Conservation (phyloP, 1,140 invertebrate genomes). For the Pseudomyrmex dendroicus region DNA sequence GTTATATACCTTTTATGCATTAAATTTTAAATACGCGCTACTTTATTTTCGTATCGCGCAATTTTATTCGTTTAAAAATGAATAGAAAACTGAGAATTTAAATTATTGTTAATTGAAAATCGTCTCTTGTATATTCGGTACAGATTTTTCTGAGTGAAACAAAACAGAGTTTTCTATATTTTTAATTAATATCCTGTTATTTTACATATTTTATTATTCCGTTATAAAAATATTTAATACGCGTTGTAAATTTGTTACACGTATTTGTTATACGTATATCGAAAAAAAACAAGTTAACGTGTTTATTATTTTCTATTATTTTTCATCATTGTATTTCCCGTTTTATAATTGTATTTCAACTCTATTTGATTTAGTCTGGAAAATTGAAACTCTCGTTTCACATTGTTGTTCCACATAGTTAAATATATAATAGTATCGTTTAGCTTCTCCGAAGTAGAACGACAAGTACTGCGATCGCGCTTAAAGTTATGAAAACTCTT, state of each 20-base stretch:
- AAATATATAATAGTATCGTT: not conserved
- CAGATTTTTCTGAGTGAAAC: not conserved
- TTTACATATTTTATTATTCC: no score
- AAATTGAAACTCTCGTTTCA: constrained; percentile 11
- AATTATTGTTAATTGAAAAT: not conserved
- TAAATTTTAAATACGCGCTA: constrained; percentile 54
- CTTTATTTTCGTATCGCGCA: not conserved
- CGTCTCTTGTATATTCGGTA: not conserved
- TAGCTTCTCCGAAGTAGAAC: constrained; percentile 14
- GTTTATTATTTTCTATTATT: no score
- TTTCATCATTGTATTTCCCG: not conserved
- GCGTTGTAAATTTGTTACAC: no score
- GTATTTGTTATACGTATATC: no score
- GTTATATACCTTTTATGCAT: constrained; percentile 10
- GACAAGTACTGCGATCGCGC: constrained; percentile 27
- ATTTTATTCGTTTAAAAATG: not conserved
- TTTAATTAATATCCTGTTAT: no score
- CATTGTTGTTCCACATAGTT: constrained; percentile 32
- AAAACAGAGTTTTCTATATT: no score
- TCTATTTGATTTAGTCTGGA: not conserved
- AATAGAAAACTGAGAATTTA: not conserved
- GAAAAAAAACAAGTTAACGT: no score
- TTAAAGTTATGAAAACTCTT: constrained; percentile 48
- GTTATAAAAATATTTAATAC: no score
- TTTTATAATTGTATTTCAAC: no score